Base-by-base conservation (phyloP, 2,113 vertebrate genomes). In the Climacteris rufus region DNA sequence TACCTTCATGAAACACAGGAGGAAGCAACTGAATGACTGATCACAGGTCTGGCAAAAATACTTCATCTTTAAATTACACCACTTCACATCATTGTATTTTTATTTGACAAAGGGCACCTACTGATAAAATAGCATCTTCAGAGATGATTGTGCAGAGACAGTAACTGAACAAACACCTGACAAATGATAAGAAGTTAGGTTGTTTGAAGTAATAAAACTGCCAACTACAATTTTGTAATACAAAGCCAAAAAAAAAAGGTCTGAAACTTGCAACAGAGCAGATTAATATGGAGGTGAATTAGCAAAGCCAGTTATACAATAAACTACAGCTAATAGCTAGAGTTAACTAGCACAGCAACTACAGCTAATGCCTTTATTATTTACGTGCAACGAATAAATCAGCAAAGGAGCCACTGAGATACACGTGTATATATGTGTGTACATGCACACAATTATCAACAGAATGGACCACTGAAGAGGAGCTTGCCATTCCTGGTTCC, bases 61-160 rank as follows among this genome's bases (percentile, higher is more conserved):
- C 20, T 85, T 69, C 25, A 88, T 22, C 61, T 89, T 89, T 60
- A 82, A 93, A 94, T 94, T 65, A 80, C n/a, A 91, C 40, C 87
- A 91, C 82, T 86, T 88, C 71, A 83, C 39, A 64, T 42, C 9
- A 8, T 4, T 83, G 44, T 69, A 39, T 28, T 85, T 91, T 80
- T 80, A 50, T 86, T 94, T 85, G 59, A 49, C 35, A 85, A 95
- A 87, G 79, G 78, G 66, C 52, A 56, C 35, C 39, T 91, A 21
- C 71, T 77, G 30, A 42, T 80, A 54, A 90, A 96, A 93, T 27
- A 88, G 59, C 74, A 77, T 35, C 85, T 83, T 80, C 68, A 88
- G 53, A 76, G 54, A 83, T 50, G 54, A 91, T 18, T 69, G 82
- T 44, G 17, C 69, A 60, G 74, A 76, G 45, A 53, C 42, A 15